Evolutionary conservation across 2,888 invertebrate genomes (phyloP).

Genomic region (Campoletis raptor): DNA sequence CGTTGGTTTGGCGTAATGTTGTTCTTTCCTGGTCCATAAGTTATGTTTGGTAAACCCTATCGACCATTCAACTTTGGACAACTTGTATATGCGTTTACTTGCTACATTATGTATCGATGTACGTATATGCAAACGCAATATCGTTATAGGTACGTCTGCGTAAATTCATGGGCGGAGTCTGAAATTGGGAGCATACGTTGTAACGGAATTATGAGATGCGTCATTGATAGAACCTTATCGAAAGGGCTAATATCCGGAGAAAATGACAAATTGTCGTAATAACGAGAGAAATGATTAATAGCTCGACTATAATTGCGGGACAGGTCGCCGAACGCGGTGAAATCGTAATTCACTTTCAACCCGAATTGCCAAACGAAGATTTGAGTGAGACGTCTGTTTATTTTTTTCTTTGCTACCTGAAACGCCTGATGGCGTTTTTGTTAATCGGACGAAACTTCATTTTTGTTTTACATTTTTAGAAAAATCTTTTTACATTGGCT

Average conservation of each 20-base stretch:
- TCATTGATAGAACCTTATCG: conserved; percentile 46
- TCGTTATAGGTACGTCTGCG: background rate
- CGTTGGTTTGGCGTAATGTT: background rate
- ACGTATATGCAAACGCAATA: background rate
- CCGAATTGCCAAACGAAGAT: background rate
- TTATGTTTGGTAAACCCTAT: background rate
- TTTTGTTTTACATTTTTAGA: background rate
- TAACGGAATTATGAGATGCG: conserved; percentile 25
- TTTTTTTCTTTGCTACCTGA: too few species aligned
- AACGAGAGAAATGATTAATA: conserved; percentile 32
- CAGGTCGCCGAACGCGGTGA: background rate
- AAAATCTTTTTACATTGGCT: background rate
- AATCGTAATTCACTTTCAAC: background rate
- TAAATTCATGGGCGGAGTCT: conserved; percentile 6
- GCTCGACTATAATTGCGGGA: background rate
- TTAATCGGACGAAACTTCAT: too few species aligned
- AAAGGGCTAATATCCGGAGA: conserved; percentile 22
- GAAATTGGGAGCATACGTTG: conserved; percentile 28
- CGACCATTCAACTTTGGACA: background rate
- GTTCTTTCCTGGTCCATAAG: background rate
- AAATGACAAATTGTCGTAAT: conserved; percentile 42
- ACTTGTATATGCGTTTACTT: background rate
- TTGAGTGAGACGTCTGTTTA: too few species aligned
- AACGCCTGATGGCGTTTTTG: too few species aligned
- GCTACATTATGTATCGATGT: background rate